Conservation (phyloP, 2,113 vertebrate genomes). For the Hippolais icterina region DNA sequence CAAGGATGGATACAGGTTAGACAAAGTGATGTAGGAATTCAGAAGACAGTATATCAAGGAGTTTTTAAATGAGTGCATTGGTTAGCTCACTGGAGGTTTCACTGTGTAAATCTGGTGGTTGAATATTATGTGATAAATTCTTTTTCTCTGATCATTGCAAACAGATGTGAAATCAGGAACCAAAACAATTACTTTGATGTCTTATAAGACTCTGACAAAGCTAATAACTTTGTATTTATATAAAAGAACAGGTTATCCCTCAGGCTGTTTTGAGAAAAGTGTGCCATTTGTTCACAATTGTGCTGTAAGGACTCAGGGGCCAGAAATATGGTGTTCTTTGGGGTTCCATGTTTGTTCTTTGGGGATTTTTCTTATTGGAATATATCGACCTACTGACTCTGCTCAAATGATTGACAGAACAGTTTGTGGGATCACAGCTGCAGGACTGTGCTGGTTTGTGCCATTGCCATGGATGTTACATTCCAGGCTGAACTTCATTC, state of each 20-base stretch:
- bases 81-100: background rate
- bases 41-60: background rate
- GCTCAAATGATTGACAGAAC: fast-evolving
- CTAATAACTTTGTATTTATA: background rate
- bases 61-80: background rate
- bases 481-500: background rate
- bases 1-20: background rate
- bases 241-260: background rate
- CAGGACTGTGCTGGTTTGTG: background rate
- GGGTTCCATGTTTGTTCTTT: background rate
- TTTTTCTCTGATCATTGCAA: background rate
- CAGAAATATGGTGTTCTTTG: background rate
- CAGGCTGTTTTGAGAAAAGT: background rate
- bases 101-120: background rate
- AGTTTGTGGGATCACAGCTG: background rate
- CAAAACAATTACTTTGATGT: background rate
- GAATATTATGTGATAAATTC: background rate
- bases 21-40: background rate
- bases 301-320: background rate
- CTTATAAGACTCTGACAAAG: background rate
- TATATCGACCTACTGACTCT: background rate
- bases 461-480: background rate
- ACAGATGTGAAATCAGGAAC: background rate
- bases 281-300: background rate
- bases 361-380: background rate